Percentiles rank a stretch among this genome's conserved stretches.
Evolutionary conservation across 2,113 vertebrate species (phyloP).

Genomic region (Alces alces): DNA sequence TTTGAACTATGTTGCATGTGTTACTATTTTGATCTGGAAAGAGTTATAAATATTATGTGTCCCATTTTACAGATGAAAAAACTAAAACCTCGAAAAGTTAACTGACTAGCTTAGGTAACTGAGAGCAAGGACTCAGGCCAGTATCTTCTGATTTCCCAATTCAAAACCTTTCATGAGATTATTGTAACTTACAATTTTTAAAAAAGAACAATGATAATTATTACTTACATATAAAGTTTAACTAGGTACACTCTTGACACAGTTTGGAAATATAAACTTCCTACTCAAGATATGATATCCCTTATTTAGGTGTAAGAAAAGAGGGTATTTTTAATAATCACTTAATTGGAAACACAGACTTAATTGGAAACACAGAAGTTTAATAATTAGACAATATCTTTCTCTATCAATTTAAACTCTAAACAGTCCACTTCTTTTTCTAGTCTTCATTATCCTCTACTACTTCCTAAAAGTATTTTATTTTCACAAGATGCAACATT

Average conservation of each 20-base stretch:
- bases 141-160: background rate
- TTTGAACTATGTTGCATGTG: background rate
- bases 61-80: background rate
- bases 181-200: background rate
- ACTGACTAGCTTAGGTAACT: background rate
- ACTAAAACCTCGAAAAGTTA: background rate
- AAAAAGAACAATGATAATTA: background rate
- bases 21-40: background rate
- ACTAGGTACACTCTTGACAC: background rate
- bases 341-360: background rate
- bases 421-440: constrained; percentile 6
- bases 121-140: background rate
- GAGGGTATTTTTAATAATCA: background rate
- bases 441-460: background rate
- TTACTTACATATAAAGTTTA: background rate
- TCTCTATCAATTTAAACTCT: background rate
- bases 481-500: background rate
- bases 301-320: background rate
- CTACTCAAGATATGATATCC: background rate
- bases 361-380: constrained; percentile 26
- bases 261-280: constrained; percentile 7
- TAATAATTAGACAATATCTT: background rate
- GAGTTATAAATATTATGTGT: background rate
- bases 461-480: constrained; percentile 12
- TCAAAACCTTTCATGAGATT: background rate